phyloP scores from a whole-genome alignment of 2,888 invertebrate genomes.

The Leptopilina myrica region DNA sequence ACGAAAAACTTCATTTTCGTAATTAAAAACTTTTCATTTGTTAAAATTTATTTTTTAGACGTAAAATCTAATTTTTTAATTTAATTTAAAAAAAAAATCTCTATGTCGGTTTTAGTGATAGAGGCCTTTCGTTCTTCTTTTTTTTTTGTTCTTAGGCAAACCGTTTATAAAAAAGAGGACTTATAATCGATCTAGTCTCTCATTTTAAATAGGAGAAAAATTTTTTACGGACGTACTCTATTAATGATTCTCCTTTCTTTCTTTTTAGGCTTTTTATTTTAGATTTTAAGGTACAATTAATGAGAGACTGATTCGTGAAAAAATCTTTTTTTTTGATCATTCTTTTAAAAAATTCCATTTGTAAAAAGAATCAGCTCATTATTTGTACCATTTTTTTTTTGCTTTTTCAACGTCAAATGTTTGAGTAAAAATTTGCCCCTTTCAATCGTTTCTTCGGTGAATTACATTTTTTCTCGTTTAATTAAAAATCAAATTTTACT shows the following conservation, averaged over 20 bases:
- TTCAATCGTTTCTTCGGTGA: constrained; percentile 10
- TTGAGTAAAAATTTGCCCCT: constrained; percentile 24
- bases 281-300: constrained; percentile 25
- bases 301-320: constrained; percentile 18
- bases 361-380: constrained; percentile 27
- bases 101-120: constrained; percentile 8
- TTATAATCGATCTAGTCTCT: constrained; percentile 41
- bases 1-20: constrained; percentile 12
- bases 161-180: background rate
- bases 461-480: background rate
- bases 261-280: constrained; percentile 49
- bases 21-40: constrained; percentile 8
- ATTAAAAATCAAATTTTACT: background rate
- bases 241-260: constrained; percentile 48
- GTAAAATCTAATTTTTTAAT: background rate
- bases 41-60: background rate
- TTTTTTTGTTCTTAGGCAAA: constrained; percentile 1
- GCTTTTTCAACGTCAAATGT: background rate
- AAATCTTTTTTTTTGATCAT: background rate
- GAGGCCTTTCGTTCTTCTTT: constrained; percentile 8
- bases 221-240: constrained; percentile 56
- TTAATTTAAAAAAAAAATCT: constrained; percentile 21
- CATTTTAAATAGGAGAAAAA: constrained; percentile 55
- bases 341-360: constrained; percentile 24
- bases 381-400: constrained; percentile 7